These are phyloP conservation scores for Melangyna quadrimaculata DNA, from an alignment of 2,888 invertebrate species.

Conservation along the genomic window DNA sequence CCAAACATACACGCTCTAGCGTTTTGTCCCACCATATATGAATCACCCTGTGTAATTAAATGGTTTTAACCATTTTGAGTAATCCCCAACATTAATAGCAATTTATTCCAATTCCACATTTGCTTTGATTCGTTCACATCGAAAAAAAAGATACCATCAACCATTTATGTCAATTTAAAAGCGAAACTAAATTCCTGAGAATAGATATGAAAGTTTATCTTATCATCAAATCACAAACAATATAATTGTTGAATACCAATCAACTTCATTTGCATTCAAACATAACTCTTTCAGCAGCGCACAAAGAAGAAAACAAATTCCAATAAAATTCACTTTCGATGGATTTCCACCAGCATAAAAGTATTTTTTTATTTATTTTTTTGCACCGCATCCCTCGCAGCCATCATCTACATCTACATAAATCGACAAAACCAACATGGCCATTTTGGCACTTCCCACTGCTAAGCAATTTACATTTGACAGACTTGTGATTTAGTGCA, in stretches of 20 bases:
- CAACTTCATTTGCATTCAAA: constrained; percentile 37
- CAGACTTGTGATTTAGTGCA: constrained; percentile 47
- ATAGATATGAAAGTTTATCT: constrained; percentile 31
- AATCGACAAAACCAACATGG: not conserved
- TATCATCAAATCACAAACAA: constrained; percentile 9
- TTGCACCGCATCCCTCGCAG: not conserved
- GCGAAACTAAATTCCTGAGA: constrained; percentile 48
- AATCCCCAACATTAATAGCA: not conserved
- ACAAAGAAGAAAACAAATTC: constrained; percentile 15
- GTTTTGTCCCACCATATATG: too few relatives aligned
- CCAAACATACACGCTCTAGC: too few relatives aligned
- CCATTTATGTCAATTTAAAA: constrained; percentile 20
- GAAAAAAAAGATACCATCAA: not conserved
- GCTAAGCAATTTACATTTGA: constrained; percentile 38
- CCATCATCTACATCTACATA: not conserved
- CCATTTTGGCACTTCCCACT: constrained; percentile 46
- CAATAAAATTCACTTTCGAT: constrained; percentile 40
- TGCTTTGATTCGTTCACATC: not conserved
- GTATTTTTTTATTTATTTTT: not conserved
- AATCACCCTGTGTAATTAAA: too few relatives aligned
- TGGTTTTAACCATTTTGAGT: too few relatives aligned
- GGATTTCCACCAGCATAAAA: constrained; percentile 5
- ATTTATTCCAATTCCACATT: not conserved
- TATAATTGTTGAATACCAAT: constrained; percentile 42
- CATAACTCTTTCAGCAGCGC: constrained; percentile 1